phyloP scores from a whole-genome alignment of 2,888 invertebrate genomes.

The Parnassius mnemosyne region DNA sequence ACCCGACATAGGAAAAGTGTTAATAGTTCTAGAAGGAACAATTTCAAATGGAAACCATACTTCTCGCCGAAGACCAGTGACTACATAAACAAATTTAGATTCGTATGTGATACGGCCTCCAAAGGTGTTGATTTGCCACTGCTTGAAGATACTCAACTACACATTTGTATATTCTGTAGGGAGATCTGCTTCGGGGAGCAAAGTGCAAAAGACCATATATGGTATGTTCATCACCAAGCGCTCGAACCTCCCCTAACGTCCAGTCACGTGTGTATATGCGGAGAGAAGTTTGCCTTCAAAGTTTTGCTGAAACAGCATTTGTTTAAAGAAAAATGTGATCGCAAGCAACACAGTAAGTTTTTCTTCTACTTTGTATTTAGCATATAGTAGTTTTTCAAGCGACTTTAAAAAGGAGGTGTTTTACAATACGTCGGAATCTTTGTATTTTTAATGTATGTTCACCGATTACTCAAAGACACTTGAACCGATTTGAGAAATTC shows the following conservation, averaged over 20 bases:
- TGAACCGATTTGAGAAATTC: too few relatives aligned
- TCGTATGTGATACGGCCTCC: neutral
- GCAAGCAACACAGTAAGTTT: conserved; percentile 26
- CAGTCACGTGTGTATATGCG: conserved; percentile 45
- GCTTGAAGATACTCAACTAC: conserved; percentile 25
- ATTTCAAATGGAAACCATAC: conserved; percentile 20
- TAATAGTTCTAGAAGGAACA: rapidly evolving
- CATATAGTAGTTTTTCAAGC: too few relatives aligned
- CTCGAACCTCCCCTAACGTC: neutral
- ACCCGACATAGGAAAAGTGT: conserved; percentile 32
- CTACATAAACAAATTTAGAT: conserved; percentile 21
- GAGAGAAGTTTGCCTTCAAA: conserved; percentile 45
- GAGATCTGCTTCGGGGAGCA: conserved; percentile 39
- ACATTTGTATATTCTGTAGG: conserved; percentile 53
- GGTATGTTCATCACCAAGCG: conserved; percentile 33
- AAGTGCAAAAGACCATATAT: conserved; percentile 39
- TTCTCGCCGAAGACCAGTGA: conserved; percentile 23
- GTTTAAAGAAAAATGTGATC: conserved; percentile 33
- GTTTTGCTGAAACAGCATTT: conserved; percentile 56
- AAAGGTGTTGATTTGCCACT: conserved; percentile 9
- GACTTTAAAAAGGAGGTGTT: too few relatives aligned
- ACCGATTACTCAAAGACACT: too few relatives aligned
- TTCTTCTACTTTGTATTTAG: too few relatives aligned
- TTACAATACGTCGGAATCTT: too few relatives aligned
- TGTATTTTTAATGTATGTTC: too few relatives aligned